A percentile compares a stretch with the other conserved stretches of the same genome.
Evolutionary conservation across 2,888 invertebrate species (phyloP).

Genomic region (Drosophila infuscata): DNA sequence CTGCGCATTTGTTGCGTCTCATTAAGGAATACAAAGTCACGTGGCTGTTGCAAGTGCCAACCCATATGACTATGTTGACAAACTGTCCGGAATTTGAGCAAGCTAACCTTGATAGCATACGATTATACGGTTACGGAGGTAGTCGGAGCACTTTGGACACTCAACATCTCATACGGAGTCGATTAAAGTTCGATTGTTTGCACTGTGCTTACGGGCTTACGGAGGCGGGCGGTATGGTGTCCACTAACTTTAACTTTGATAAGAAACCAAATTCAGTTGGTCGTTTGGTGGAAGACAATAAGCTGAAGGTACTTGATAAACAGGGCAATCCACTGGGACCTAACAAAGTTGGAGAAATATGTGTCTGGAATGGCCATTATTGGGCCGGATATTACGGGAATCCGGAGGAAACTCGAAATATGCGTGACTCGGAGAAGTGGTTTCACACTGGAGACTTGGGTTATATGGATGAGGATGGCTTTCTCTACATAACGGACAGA

Average conservation of each 20-base stretch:
- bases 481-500: constrained; percentile 76
- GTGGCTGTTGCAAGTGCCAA: not conserved
- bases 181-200: constrained; percentile 61
- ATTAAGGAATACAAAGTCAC: not conserved
- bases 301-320: constrained; percentile 33
- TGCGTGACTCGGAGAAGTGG: constrained; percentile 71
- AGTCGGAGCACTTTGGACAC: constrained; percentile 63
- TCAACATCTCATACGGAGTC: constrained; percentile 60
- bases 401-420: constrained; percentile 56
- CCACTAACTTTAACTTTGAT: constrained; percentile 54
- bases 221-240: constrained; percentile 63
- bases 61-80: constrained; percentile 61
- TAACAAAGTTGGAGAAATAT: constrained; percentile 78
- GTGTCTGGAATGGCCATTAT: constrained; percentile 47
- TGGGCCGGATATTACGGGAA: constrained; percentile 83
- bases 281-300: constrained; percentile 54
- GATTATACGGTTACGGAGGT: constrained; percentile 62
- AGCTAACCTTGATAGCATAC: constrained; percentile 62
- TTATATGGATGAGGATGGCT: constrained; percentile 81
- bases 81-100: constrained; percentile 57
- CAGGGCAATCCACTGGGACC: constrained; percentile 60
- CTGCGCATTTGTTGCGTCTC: not conserved
- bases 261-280: constrained; percentile 77
- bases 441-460: constrained; percentile 82
- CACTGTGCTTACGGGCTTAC: constrained; percentile 72